Evolutionary conservation across 2,797 vertebrate genomes (phyloP).

Genomic region (Uromys caudimaculatus): DNA sequence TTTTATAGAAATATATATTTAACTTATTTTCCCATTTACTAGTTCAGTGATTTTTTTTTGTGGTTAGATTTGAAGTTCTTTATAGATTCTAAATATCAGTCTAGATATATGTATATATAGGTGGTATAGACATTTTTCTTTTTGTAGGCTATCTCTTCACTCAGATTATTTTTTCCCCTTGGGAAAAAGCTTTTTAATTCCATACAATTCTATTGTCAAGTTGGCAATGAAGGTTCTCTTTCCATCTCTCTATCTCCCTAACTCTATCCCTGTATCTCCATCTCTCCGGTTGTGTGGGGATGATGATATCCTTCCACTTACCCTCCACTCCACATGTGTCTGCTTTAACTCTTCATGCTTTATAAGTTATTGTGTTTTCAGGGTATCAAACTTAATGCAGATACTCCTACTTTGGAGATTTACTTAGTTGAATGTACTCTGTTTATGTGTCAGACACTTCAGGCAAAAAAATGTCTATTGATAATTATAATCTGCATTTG

Average conservation of each 20-base stretch:
- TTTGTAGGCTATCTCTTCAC: not conserved
- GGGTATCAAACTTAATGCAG: not conserved
- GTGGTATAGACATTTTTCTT: not conserved
- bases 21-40: not conserved
- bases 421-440: not conserved
- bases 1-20: not conserved
- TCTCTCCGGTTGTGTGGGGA: not conserved
- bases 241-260: no score
- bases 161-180: not conserved
- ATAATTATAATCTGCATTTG: slow-evolving; percentile 14
- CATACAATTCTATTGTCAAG: not conserved
- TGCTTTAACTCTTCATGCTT: not conserved
- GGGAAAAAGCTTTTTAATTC: not conserved
- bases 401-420: not conserved
- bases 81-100: not conserved
- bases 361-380: not conserved
- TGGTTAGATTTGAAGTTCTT: not conserved
- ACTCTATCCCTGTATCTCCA: not conserved
- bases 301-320: not conserved
- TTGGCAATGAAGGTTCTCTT: not conserved
- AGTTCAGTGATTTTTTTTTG: not conserved
- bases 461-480: not conserved
- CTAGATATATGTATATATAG: not conserved
- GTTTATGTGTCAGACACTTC: not conserved
- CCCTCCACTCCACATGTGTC: not conserved